A percentile compares a stretch with the other conserved stretches of the same genome.
Conservation (phyloP, 2,888 invertebrate genomes). For the Drosophila conformis region DNA sequence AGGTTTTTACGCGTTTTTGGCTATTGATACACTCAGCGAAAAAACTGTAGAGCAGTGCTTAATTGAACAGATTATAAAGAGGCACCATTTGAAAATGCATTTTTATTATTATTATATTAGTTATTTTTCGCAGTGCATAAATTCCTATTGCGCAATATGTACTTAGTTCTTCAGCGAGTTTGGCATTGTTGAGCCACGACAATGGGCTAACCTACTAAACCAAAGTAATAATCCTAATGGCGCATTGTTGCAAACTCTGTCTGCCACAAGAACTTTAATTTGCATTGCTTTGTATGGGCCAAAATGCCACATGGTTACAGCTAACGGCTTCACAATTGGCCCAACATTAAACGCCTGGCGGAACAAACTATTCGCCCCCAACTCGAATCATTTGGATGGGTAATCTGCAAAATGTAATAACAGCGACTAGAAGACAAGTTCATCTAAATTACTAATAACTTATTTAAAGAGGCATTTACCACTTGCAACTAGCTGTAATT, state of each 20-base stretch:
- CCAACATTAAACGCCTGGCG: slow-evolving; percentile 26
- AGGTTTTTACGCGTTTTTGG: slow-evolving; percentile 42
- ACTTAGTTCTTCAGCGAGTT: slow-evolving; percentile 27
- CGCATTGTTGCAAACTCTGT: slow-evolving; percentile 47
- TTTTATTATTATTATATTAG: neutral
- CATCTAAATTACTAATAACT: slow-evolving; percentile 7
- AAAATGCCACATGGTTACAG: slow-evolving; percentile 44
- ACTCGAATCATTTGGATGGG: neutral
- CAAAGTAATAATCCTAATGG: slow-evolving; percentile 51
- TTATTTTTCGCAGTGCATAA: slow-evolving; percentile 26
- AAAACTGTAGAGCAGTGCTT: neutral
- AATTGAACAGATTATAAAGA: neutral
- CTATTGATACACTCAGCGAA: slow-evolving; percentile 41
- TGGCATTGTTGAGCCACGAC: slow-evolving; percentile 47
- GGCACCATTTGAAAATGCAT: neutral
- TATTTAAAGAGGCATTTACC: neutral
- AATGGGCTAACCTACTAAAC: slow-evolving; percentile 38
- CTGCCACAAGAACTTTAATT: slow-evolving; percentile 52
- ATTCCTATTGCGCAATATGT: slow-evolving; percentile 44
- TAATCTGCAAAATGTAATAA: slow-evolving; percentile 9
- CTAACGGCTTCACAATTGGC: slow-evolving; percentile 36
- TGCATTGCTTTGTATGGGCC: slow-evolving; percentile 33
- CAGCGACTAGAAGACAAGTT: slow-evolving; percentile 1
- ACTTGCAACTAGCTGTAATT: neutral
- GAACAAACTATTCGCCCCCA: slow-evolving; percentile 31